Percentiles rank a stretch among this genome's conserved stretches.
Evolutionary conservation across 2,797 vertebrate genomes (phyloP).

Genomic region (Clarias platycephalus): DNA sequence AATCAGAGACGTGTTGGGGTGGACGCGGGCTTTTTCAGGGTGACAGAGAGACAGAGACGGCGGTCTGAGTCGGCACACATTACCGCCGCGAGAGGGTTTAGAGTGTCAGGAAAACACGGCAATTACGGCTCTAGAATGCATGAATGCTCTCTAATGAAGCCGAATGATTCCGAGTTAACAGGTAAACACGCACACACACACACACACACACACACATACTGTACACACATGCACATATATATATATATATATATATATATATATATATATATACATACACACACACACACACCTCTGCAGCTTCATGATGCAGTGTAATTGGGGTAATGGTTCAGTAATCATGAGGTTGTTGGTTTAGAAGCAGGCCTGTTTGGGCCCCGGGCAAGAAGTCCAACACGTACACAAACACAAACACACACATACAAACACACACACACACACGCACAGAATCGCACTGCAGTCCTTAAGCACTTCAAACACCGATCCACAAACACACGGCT

Average conservation of each 20-base stretch:
- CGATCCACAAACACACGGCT: background rate
- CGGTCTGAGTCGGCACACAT: slow-evolving; percentile 13
- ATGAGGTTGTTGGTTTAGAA: slow-evolving; percentile 42
- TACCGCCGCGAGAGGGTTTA: slow-evolving; percentile 16
- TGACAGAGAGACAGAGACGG: slow-evolving; percentile 23
- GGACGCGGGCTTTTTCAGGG: slow-evolving; percentile 5
- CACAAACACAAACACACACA: slow-evolving; percentile 33
- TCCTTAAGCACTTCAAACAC: slow-evolving; percentile 21
- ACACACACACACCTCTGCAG: slow-evolving; percentile 28
- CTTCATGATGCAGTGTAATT: slow-evolving; percentile 48
- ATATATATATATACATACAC: background rate
- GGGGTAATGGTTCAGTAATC: slow-evolving; percentile 53
- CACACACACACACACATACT: slow-evolving; percentile 8
- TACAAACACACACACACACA: background rate
- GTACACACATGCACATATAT: background rate
- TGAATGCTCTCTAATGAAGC: slow-evolving; percentile 54
- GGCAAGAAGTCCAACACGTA: slow-evolving; percentile 37
- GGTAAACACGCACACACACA: slow-evolving; percentile 49
- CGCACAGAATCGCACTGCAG: slow-evolving; percentile 13
- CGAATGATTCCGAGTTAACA: slow-evolving; percentile 51
- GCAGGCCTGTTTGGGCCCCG: slow-evolving; percentile 41
- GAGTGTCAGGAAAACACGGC: slow-evolving; percentile 33
- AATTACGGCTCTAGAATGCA: slow-evolving; percentile 43
- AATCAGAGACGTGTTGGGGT: slow-evolving; percentile 10
- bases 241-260: background rate